Evolutionary conservation across 2,113 vertebrate genomes (phyloP), one percentile per base, ranked within the genome.

Genomic region (Grantiella picta): DNA sequence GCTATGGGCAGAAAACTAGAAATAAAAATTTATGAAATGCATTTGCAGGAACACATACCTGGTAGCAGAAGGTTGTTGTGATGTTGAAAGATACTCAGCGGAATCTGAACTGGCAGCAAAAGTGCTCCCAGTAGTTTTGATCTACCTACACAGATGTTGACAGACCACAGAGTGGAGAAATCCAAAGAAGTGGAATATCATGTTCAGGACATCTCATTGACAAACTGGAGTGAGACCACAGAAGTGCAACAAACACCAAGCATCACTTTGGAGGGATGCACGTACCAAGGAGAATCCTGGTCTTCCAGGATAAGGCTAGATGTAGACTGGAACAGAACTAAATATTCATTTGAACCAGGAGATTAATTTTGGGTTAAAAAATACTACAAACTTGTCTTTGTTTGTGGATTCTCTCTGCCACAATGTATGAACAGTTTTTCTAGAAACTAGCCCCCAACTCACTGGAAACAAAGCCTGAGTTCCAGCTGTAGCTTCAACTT

Each of bases 181-280:
- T 61, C 45, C 7, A 6, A 61, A 52, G 57, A 79, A 95, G 77
- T 87, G 57, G 63, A 87, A 85, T 87, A 82, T 57, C 4, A 0
- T 91, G 77, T 84, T 94, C 57, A 79, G 49, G 61, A 72, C n/a
- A 76, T 38, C 27, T 89, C 81, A 57, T 42, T 92, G 86, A 95
- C 73, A 96, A 95, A 95, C 65, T 69, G 65, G 40, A 53, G 31
- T 20, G 77, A 94, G 73, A 89, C 61, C 83, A 91, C 89, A 79
- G 76, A 94, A 79, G 73, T 50, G 29, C n/a, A 91, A 75, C 31
- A 71, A 91, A 65, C 54, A 82, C 33, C 7, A 40, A 87, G 14
- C 28, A 59, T 38, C 4, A 1, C 28, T 76, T 82, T 70, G 36
- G 31, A 91, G 29, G 38, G 42, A 91, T 13, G 44, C 21, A 6